phyloP scores from a whole-genome alignment of 2,888 invertebrate species.

The Ecliptopera silaceata region DNA sequence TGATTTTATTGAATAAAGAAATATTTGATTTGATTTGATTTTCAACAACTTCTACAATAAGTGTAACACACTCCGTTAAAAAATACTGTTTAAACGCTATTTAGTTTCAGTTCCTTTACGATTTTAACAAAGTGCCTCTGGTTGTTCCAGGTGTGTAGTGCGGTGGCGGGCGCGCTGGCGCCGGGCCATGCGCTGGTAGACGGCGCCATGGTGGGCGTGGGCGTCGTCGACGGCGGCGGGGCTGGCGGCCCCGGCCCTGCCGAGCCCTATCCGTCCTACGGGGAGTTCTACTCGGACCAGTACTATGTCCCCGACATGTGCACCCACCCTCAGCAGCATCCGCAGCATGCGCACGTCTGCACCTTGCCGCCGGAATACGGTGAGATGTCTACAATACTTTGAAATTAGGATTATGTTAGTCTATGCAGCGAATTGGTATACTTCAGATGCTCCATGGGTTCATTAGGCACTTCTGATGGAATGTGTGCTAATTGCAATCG shows the following conservation, averaged over 20 bases:
- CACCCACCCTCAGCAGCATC: conserved; percentile 84
- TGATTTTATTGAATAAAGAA: too few species aligned
- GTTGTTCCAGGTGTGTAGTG: conserved; percentile 61
- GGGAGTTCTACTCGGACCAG: conserved; percentile 84
- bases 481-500: too few species aligned
- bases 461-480: too few species aligned
- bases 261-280: conserved; percentile 73
- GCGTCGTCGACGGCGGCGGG: conserved; percentile 73
- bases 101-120: background rate
- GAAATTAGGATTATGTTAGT: too few species aligned
- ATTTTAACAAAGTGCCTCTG: conserved; percentile 3
- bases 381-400: conserved; percentile 63
- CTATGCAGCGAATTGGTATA: too few species aligned
- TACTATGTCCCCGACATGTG: conserved; percentile 85
- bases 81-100: too few species aligned
- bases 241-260: conserved; percentile 61
- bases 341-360: conserved; percentile 85
- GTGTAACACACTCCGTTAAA: too few species aligned
- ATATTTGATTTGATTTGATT: too few species aligned
- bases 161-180: conserved; percentile 60
- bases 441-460: too few species aligned
- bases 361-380: conserved; percentile 90
- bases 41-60: too few species aligned
- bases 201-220: conserved; percentile 75
- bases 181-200: conserved; percentile 70